Conservation (phyloP, 2,797 vertebrate genomes). For the Gymnothorax reevesii region DNA sequence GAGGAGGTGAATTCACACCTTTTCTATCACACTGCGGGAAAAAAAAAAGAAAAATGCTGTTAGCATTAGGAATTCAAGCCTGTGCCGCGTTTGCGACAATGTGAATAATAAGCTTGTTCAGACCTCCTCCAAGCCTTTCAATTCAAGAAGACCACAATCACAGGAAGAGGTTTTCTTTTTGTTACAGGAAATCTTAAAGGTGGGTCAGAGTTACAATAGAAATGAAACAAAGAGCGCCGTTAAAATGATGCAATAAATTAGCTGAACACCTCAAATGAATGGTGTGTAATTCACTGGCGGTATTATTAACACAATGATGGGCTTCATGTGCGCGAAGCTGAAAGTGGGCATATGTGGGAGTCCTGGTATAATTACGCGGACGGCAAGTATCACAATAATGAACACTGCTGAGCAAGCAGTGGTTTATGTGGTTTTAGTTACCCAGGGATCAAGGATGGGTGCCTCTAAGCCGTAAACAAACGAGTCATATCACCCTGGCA, state of each 20-base stretch:
- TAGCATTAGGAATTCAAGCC: neutral
- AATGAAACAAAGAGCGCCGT: neutral
- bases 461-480: constrained; percentile 13
- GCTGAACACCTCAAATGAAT: neutral
- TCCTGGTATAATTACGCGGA: neutral
- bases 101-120: neutral
- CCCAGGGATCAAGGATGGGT: neutral
- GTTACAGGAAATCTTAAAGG: neutral
- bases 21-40: neutral
- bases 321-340: neutral
- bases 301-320: constrained; percentile 1
- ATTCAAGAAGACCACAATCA: constrained; percentile 1
- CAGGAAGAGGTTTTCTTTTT: neutral
- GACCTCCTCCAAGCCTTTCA: neutral
- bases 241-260: neutral
- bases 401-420: neutral
- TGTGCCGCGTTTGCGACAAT: neutral
- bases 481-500: neutral
- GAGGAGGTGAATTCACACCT: constrained; percentile 2
- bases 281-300: neutral
- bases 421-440: constrained; percentile 4
- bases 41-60: neutral
- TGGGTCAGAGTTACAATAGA: neutral
- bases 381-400: neutral
- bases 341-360: neutral